A percentile compares a stretch with the other conserved stretches of the same genome.
These are phyloP conservation scores for Platycheirus albimanus DNA, from an alignment of 2,888 invertebrate genomes.

Conservation along the genomic window DNA sequence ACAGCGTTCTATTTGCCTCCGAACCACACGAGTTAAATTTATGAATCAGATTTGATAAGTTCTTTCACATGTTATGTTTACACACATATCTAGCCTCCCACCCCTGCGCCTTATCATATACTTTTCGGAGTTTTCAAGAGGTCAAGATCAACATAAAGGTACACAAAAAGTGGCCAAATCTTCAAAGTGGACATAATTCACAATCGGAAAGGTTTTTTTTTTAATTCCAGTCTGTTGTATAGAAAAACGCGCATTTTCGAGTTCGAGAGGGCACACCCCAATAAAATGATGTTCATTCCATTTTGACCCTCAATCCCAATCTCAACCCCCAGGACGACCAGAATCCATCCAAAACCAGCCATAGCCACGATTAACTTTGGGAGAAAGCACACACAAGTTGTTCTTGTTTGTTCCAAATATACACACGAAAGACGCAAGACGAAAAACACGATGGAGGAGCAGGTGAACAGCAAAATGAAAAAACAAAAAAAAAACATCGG, in stretches of 20 bases:
- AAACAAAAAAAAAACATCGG: constrained; percentile 3
- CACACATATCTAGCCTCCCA: too few species aligned
- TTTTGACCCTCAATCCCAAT: constrained; percentile 58
- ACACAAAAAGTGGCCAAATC: background rate
- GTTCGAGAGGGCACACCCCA: constrained; percentile 31
- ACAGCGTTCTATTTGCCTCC: too few species aligned
- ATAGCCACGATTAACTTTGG: too few species aligned
- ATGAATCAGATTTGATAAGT: too few species aligned
- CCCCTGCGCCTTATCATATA: background rate
- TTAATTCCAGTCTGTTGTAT: background rate
- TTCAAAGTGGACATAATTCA: background rate
- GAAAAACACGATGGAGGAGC: background rate
- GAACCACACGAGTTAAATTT: too few species aligned
- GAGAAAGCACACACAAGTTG: constrained; percentile 57
- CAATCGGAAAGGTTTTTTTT: background rate
- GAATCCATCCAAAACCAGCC: too few species aligned
- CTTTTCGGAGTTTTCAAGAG: constrained; percentile 20
- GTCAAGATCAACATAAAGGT: constrained; percentile 59
- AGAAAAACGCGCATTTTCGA: constrained; percentile 19
- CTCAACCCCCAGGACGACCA: background rate
- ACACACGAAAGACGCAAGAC: too few species aligned
- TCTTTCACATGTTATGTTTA: too few species aligned
- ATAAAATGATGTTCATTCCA: constrained; percentile 46
- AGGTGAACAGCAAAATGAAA: constrained; percentile 17
- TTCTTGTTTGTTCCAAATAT: constrained; percentile 4